Conservation (phyloP, 1,140 invertebrate genomes). For the Trichogramma pretiosum region DNA sequence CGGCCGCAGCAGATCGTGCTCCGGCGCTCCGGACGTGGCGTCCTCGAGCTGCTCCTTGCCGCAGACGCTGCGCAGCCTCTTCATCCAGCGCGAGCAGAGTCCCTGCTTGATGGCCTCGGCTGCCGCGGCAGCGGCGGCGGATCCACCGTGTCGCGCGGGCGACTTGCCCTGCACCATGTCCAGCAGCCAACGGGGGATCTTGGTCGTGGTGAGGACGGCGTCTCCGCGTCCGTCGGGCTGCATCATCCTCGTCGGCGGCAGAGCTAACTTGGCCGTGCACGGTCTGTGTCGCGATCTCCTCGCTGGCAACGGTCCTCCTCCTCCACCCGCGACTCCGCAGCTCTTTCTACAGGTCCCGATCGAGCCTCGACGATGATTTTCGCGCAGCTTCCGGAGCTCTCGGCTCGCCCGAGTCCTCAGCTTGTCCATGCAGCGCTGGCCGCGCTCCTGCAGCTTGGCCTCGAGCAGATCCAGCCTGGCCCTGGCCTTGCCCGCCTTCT, state of each 20-base stretch:
- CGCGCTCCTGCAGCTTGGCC: conserved; percentile 20
- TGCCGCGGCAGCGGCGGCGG: no score
- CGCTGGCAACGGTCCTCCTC: not conserved
- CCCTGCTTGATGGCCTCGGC: not conserved
- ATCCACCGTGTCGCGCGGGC: not conserved
- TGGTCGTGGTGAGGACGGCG: conserved; percentile 28
- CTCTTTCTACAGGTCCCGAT: no score
- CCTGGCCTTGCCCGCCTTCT: conserved; percentile 40
- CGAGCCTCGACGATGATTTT: no score
- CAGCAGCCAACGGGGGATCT: conserved; percentile 53
- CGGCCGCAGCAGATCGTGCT: conserved; percentile 46
- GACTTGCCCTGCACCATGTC: no score
- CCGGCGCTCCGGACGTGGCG: conserved; percentile 47
- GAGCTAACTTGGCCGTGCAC: conserved; percentile 33
- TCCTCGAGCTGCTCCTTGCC: conserved; percentile 60
- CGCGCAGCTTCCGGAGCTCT: conserved; percentile 51
- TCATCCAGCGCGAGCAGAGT: no score
- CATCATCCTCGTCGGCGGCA: conserved; percentile 46
- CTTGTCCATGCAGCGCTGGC: conserved; percentile 24
- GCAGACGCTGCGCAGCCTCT: no score
- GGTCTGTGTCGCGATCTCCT: not conserved
- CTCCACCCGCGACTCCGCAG: not conserved
- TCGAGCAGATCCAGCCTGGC: conserved; percentile 25
- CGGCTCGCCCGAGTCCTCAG: conserved; percentile 31
- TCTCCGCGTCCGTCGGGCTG: conserved; percentile 41